Base-by-base conservation (phyloP, 2,888 invertebrate genomes). In the Scrobipalpa costella region DNA sequence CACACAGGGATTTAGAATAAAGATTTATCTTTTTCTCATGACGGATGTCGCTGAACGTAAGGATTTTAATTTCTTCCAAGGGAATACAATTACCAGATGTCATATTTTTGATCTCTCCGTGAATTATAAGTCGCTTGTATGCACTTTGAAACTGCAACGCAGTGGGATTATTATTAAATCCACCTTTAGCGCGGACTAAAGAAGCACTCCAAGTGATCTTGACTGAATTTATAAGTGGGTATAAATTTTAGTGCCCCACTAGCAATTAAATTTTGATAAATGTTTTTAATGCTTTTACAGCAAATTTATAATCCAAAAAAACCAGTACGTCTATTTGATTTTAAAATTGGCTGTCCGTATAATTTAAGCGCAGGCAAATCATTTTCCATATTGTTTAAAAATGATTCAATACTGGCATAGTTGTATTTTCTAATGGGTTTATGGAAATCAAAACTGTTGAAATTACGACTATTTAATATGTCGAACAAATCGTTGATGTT, bases 401-500 rank as follows among this genome's bases (percentile, higher is more conserved):
- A 40, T 40, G 40, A 40, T 40, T 40, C 40, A 8, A 40, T 40
- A 40, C 40, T 40, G 7, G 40, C 7, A 27, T 8, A 8, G 27
- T 50, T 40, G n/a, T 40, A 40, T 40, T 2, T 40, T 3, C 40
- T 40, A 6, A 40, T 40, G 7, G 40, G 40, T 40, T 40, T 40
- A 40, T 40, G 40, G n/a, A 40, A 40, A 40, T 11, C 40, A 8
- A 40, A 40, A 40, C 11, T 40, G 40, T 40, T 40, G 40, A 40
- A 40, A 40, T 40, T 40, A 13, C 40, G 40, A 40, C 40, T 40
- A 61, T 71, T 68, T 7, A 69, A 47, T 8, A 69, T 38, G 57
- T 69, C 71, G 19, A 71, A 68, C 15, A 67, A 13, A 15, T 66
- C 33, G 57, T 69, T 68, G 0, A 70, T 62, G 33, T 57, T 66